Base-by-base conservation (phyloP, 1,140 invertebrate species). In the Apolygus lucorum region DNA sequence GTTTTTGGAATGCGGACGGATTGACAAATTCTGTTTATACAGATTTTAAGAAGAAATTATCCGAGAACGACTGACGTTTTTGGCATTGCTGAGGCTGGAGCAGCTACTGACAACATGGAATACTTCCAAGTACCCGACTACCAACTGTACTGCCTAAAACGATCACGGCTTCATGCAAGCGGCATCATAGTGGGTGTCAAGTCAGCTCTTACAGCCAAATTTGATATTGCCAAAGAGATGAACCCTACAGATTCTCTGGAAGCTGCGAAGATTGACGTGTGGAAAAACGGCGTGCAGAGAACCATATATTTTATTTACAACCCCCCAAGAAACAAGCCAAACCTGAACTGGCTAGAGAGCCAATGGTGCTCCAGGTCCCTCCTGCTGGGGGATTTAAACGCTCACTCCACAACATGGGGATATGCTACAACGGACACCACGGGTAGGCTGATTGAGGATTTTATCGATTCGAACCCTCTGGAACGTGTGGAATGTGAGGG, bases 161-260 rank as follows among this genome's bases (percentile, higher is more conserved):
- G 34, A 49, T 49, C 34, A 49, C 8, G 34, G 34, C 34, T 49
- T 49, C 34, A 49, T 49, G 34, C 34, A 49, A 49, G 34, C 34
- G 34, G 34, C 34, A 49, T 49, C 34, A 49, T 49, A 49, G 34
- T 49, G 34, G 34, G 34, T 17, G 34, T 49, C 34, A 49, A 49
- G 34, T 49, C 34, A 49, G 17, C 34, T 49, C 34, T 49, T 11
- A 49, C 34, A 49, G 34, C 34, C 17, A 49, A 49, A 49, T 49
- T 49, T 49, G 34, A 49, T 49, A 49, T 49, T 49, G 34, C 34
- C 34, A 49, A 49, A 49, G 34, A 49, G 34, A 49, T 49, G 34
- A 49, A 49, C 34, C 34, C 34, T 49, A 17, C 34, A 49, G 8
- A 49, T 49, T 11, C 34, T 49, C 34, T 49, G 34, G 34, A 49